A percentile compares a stretch with the other conserved stretches of the same genome.
phyloP scores from a whole-genome alignment of 2,888 invertebrate genomes.

The Odontothrips loti region DNA sequence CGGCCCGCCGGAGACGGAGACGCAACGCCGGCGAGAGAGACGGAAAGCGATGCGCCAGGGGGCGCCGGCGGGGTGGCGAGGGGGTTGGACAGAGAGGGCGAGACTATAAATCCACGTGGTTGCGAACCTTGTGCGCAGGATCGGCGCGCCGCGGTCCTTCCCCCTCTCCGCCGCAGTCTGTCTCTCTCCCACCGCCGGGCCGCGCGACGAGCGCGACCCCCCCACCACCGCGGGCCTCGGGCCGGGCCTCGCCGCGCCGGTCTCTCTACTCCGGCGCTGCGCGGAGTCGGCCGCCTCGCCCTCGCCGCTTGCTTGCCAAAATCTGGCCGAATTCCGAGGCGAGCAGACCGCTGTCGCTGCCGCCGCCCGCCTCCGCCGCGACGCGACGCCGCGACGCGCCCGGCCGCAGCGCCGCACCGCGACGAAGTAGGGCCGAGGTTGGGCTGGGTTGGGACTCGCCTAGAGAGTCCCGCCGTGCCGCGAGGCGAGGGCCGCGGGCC shows the following conservation, averaged over 20 bases:
- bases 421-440: not conserved
- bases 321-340: constrained; percentile 25
- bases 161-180: constrained; percentile 24
- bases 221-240: not conserved
- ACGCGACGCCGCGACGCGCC: not conserved
- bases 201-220: not conserved
- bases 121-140: constrained; percentile 25
- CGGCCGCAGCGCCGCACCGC: not conserved
- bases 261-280: not conserved
- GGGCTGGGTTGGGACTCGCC: not conserved
- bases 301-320: constrained; percentile 15
- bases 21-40: not conserved
- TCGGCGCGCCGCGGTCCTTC: constrained; percentile 26
- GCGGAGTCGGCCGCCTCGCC: constrained; percentile 1
- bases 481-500: too few species aligned
- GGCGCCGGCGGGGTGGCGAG: constrained; percentile 28
- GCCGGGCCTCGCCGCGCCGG: too few species aligned
- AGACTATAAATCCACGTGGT: constrained; percentile 28
- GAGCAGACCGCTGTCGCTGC: constrained; percentile 7
- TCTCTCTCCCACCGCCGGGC: constrained; percentile 4
- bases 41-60: not conserved
- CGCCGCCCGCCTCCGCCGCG: not conserved
- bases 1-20: not conserved
- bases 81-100: constrained; percentile 21
- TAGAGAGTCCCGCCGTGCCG: too few species aligned